Evolutionary conservation across 2,888 invertebrate species (phyloP), one percentile per base, ranked within the genome.

Genomic region (Drosophila gaucha): DNA sequence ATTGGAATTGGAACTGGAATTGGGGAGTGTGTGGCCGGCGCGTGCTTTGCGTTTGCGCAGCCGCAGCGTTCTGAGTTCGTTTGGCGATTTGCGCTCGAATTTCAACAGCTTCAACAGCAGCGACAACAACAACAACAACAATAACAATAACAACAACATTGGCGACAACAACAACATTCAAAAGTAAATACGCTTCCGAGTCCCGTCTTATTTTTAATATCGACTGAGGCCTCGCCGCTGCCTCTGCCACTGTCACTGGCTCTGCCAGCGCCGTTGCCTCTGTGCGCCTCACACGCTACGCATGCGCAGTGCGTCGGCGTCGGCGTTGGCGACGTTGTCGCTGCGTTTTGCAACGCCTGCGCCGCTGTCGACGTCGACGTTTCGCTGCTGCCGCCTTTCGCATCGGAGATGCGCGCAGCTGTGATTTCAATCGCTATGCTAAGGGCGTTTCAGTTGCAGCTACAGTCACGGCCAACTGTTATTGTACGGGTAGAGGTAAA

Each of bases 11-110:
- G 38, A 47, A 9, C 36, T 51, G 55, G n/a, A 38, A 31, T 68
- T 44, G 39, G 44, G 47, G 14, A 46, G 56, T 18, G 67, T 52
- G 67, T 74, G 63, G 39, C 67, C 62, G 54, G 55, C 70, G 78
- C 86, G 90, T 89, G 87, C 80, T 89, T 83, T 80, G 76, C 84
- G 89, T 74, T 86, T 88, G 90, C 89, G 90, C 90, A 86, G 78
- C 68, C 78, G 80, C 76, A 79, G 77, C 82, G 90, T 90, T 90
- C 90, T 90, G 90, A 86, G 67, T 80, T 77, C 78, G 82, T 67
- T 71, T 74, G 78, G 55, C 77, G 77, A 65, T 76, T 71, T 71
- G 71, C 79, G 78, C 72, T 80, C 77, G 88, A 76, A 88, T 86
- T 82, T 88, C 71, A 83, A 87, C 75, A 68, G 62, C 71, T 76